Percentiles rank a stretch among this genome's conserved stretches.
These are phyloP conservation scores for Automeris io DNA, from an alignment of 2,888 invertebrate species.

Conservation along the genomic window DNA sequence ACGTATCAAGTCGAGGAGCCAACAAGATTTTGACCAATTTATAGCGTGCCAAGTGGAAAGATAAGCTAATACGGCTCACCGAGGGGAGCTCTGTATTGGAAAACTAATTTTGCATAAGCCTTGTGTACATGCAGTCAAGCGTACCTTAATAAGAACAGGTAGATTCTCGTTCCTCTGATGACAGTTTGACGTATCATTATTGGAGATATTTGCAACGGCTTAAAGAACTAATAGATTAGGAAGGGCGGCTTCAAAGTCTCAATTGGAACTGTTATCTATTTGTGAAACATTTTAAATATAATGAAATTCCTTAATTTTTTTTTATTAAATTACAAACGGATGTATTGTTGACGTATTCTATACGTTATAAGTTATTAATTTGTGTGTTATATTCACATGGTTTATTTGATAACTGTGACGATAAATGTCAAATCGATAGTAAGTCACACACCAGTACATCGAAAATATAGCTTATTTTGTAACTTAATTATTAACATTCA, in stretches of 20 bases:
- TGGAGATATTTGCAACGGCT: background rate
- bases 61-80: constrained; percentile 68
- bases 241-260: background rate
- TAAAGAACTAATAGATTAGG: background rate
- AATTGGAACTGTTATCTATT: background rate
- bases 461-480: too few relatives aligned
- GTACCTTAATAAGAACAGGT: constrained; percentile 12
- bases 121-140: constrained; percentile 30
- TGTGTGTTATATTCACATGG: too few relatives aligned
- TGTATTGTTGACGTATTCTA: too few relatives aligned
- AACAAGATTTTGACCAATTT: constrained; percentile 76
- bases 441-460: too few relatives aligned
- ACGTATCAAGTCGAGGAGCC: constrained; percentile 62
- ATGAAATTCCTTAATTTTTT: too few relatives aligned
- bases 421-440: too few relatives aligned
- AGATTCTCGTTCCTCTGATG: constrained; percentile 4
- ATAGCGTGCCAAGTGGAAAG: constrained; percentile 75
- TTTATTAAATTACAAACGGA: too few relatives aligned
- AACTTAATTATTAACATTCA: too few relatives aligned
- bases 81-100: constrained; percentile 55
- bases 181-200: constrained; percentile 15
- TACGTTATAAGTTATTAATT: too few relatives aligned
- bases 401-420: too few relatives aligned
- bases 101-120: constrained; percentile 69
- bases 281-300: too few relatives aligned